Base-by-base conservation (phyloP, 2,888 invertebrate genomes). In the Eupithecia abbreviata region DNA sequence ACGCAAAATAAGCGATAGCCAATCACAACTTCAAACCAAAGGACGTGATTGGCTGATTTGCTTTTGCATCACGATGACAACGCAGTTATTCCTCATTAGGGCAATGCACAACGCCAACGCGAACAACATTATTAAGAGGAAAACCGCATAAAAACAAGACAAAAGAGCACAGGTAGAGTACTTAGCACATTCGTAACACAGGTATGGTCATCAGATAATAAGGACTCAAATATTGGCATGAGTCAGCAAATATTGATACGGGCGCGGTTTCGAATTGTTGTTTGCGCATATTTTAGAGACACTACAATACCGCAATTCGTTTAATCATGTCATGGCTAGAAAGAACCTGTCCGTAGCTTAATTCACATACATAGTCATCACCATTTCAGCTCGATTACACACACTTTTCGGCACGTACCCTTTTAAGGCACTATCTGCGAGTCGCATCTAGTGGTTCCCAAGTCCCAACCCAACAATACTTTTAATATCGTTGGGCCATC, bases 211-310 rank as follows among this genome's bases (percentile, higher is more conserved):
- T 47, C 62, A 62, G 65, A 67, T 67, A 73, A 68, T 72, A 30
- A 71, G 66, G 4, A 30, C 30, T 71, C 49, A 47, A 70, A 74
- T 72, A 68, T 72, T 70, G 30, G 41, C 51, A 72, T 77, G 77
- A 77, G 15, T 77, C 77, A 74, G 74, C 72, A 70, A 72, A 74
- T 74, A 77, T 72, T 43, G 10, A 45, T 18, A 3, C 43, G 18
- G 7, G 43, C 13, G 51, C 15, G 42, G 12, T 42, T 66, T 66
- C 13, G 15, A 66, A 15, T 41, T 15, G 41, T 6, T 65, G 13
- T 62, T 62, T 62, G 62, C 62, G 12, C 12, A 62, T 62, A 62
- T 62, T 62, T 30, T 30, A 62, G 62, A 62, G 62, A 62, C 4
- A 4, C 30, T 30, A 12, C 12, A 30, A 10, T 30, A 12, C 18